These are phyloP conservation scores for Papilio dardanus DNA, from an alignment of 1,140 invertebrate species.

Conservation along the genomic window DNA sequence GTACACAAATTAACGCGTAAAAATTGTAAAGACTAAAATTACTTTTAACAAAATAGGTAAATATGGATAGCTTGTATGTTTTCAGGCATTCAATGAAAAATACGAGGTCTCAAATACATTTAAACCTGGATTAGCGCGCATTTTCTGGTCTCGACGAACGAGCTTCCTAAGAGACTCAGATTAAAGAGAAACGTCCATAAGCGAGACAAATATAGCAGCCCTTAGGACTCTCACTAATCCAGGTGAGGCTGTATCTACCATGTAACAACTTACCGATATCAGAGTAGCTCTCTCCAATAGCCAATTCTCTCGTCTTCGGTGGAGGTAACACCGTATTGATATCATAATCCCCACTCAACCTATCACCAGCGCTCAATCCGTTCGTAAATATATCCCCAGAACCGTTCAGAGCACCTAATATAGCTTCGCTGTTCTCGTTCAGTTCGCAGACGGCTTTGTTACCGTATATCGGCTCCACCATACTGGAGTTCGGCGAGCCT, in stretches of 20 bases:
- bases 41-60: not conserved
- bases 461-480: slow-evolving; percentile 75
- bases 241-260: too few species aligned
- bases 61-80: not conserved
- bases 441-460: slow-evolving; percentile 76
- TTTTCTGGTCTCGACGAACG: too few species aligned
- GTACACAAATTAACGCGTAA: not conserved
- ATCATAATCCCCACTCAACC: slow-evolving; percentile 79
- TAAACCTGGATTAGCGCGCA: too few species aligned
- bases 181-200: too few species aligned
- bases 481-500: slow-evolving; percentile 73
- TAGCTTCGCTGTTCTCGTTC: slow-evolving; percentile 64
- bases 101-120: too few species aligned
- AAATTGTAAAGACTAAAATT: not conserved
- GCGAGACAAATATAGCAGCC: too few species aligned
- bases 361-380: slow-evolving; percentile 64
- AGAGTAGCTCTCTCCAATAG: slow-evolving; percentile 81
- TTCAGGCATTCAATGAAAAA: slow-evolving; percentile 30
- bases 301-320: slow-evolving; percentile 77
- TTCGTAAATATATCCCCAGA: slow-evolving; percentile 73
- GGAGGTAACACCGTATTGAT: slow-evolving; percentile 78
- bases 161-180: too few species aligned
- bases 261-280: slow-evolving; percentile 81
- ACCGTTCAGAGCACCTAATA: slow-evolving; percentile 68
- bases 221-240: too few species aligned